These are phyloP conservation scores for Leistus spinibarbis DNA, from an alignment of 2,888 invertebrate genomes.

Conservation along the genomic window DNA sequence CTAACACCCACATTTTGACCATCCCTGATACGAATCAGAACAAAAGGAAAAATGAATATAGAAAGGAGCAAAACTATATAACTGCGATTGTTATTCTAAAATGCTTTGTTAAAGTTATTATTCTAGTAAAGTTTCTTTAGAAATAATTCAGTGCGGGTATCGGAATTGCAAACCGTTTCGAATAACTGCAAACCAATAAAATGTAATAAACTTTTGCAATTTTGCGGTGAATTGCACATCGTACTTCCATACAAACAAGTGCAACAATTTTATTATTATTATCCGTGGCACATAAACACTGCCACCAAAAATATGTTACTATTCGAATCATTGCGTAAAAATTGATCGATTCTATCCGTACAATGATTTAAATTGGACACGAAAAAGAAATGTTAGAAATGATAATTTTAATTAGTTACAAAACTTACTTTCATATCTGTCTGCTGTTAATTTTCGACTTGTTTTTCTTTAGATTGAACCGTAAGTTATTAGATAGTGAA, in stretches of 20 bases:
- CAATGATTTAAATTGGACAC: too few species aligned
- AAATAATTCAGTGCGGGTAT: constrained; percentile 31
- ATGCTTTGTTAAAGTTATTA: constrained; percentile 24
- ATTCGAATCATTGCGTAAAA: not conserved
- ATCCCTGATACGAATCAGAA: too few species aligned
- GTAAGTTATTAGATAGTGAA: not conserved
- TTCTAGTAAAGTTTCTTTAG: constrained; percentile 24
- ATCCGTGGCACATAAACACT: not conserved
- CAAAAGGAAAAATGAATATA: too few species aligned
- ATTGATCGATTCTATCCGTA: too few species aligned
- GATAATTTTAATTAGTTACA: not conserved
- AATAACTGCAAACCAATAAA: constrained; percentile 25
- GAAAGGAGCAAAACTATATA: not conserved
- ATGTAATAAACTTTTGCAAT: constrained; percentile 28
- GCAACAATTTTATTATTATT: constrained; percentile 34
- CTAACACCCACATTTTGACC: too few species aligned
- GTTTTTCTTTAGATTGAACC: constrained; percentile 2
- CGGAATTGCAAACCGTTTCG: constrained; percentile 30
- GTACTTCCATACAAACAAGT: constrained; percentile 10
- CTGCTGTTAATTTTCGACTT: not conserved
- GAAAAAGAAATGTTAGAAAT: not conserved
- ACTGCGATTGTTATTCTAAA: not conserved
- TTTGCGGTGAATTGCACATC: constrained; percentile 17
- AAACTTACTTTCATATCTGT: not conserved
- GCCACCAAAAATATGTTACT: too few species aligned